Evolutionary conservation across 2,888 invertebrate genomes (phyloP).

Genomic region (Himalopsyche tibetana): DNA sequence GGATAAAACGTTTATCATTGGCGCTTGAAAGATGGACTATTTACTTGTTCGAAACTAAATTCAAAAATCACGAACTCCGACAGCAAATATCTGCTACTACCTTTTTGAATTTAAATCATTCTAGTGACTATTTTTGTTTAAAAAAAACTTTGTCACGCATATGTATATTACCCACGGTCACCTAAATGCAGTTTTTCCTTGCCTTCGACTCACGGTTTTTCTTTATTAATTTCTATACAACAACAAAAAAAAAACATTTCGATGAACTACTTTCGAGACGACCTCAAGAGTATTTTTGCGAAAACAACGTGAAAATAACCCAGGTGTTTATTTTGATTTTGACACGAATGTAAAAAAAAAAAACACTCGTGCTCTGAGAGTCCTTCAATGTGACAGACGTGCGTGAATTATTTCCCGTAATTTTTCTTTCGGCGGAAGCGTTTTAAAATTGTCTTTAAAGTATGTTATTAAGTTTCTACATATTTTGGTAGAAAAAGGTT

Average conservation of each 20-base stretch:
- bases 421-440: neutral
- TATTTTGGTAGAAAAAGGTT: too few relatives aligned
- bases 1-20: too few relatives aligned
- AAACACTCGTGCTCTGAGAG: neutral
- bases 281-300: neutral
- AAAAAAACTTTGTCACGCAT: too few relatives aligned
- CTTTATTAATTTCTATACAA: too few relatives aligned
- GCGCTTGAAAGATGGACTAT: too few relatives aligned
- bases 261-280: slow-evolving; percentile 4
- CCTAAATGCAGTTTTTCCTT: neutral
- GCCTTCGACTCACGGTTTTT: neutral
- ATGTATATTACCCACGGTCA: neutral
- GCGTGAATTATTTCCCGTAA: slow-evolving; percentile 5
- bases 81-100: too few relatives aligned
- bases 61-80: too few relatives aligned
- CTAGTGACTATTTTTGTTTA: too few relatives aligned
- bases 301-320: slow-evolving; percentile 13
- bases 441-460: too few relatives aligned
- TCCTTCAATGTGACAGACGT: slow-evolving; percentile 20
- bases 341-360: neutral
- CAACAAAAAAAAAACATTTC: neutral
- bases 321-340: slow-evolving; percentile 36
- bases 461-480: too few relatives aligned
- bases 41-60: too few relatives aligned
- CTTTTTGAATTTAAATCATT: too few relatives aligned